phyloP scores from a whole-genome alignment of 2,797 vertebrate species.

The Sebastes kiyomatsui region DNA sequence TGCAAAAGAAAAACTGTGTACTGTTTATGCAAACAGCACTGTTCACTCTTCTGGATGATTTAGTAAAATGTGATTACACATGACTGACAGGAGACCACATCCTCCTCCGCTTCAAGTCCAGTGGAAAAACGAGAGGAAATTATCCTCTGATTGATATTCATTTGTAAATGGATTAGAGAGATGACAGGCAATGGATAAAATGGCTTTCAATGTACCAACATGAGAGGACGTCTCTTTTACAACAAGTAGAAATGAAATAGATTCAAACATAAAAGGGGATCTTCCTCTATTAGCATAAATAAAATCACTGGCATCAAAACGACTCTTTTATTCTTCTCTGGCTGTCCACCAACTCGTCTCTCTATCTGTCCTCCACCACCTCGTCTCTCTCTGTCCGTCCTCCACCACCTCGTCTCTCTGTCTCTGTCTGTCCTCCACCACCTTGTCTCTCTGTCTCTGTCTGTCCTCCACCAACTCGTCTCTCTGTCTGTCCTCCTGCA shows the following conservation, averaged over 20 bases:
- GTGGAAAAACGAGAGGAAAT: conserved; percentile 65
- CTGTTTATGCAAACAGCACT: background rate
- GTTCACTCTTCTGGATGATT: conserved; percentile 21
- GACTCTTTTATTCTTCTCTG: background rate
- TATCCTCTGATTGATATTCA: conserved; percentile 62
- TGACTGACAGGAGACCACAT: conserved; percentile 56
- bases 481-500: too few relatives aligned
- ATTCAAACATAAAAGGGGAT: background rate
- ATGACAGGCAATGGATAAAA: conserved; percentile 56
- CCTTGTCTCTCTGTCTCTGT: too few relatives aligned
- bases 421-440: too few relatives aligned
- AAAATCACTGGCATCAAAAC: conserved; percentile 13
- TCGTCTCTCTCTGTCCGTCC: too few relatives aligned
- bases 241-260: conserved; percentile 3
- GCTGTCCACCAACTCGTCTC: background rate
- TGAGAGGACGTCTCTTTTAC: background rate
- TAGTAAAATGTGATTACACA: conserved; percentile 56
- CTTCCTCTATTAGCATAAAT: conserved; percentile 3
- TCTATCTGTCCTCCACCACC: too few relatives aligned
- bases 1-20: background rate
- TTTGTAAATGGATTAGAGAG: conserved; percentile 69
- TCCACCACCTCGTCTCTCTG: too few relatives aligned
- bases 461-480: background rate
- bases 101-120: conserved; percentile 47
- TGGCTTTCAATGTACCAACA: conserved; percentile 11